Base-by-base conservation (phyloP, 1,140 invertebrate species). In the Parasteatoda tepidariorum region DNA sequence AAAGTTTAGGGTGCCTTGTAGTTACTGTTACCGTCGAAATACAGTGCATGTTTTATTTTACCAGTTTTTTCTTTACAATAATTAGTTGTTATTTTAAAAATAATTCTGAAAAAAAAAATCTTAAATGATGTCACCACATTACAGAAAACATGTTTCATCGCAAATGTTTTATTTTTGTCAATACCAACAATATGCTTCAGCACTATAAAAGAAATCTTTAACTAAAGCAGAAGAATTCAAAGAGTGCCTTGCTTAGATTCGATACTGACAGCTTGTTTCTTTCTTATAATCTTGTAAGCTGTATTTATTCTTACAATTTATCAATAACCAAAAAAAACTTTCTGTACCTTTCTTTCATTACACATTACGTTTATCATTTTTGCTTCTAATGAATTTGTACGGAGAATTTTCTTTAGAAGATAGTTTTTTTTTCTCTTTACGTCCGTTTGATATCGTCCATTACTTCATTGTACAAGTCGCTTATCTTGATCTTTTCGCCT, bases 381-480 rank as follows among this genome's bases (percentile, higher is more conserved):
- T 31, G 26, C 26, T 71, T 3, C 68, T 71, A 71, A 71, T 48
- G 68, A 71, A 71, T 57, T 71, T 57, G 48, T 55, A 31, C 41
- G 26, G 41, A n/a, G n/a, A 26, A 55, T 41, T 26, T 31, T 71
- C 33, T 22, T 71, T 55, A 7, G 18, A 15, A 15, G 18, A 48
- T 30, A 31, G 24, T n/a, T 24, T 55, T 55, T 68, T 68, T 48
- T 48, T 48, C 38, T 18, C 38, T 18, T 48, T 48, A 13, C 38
- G 1, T 18, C 18, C 38, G 38, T 48, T 48, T 48, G 38, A 48
- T 48, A 48, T 18, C 38, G 38, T 71, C 28, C 68, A 71, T 71
- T 71, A 71, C 48, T 57, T 71, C 68, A 24, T 13, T 54, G 68
- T 71, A 48, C 13, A 41, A 55, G 55, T 41, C 41, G 55, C 31